A percentile compares a stretch with the other conserved stretches of the same genome.
Evolutionary conservation across 2,888 invertebrate species (phyloP).

Genomic region (Cecidostiba fungosa): DNA sequence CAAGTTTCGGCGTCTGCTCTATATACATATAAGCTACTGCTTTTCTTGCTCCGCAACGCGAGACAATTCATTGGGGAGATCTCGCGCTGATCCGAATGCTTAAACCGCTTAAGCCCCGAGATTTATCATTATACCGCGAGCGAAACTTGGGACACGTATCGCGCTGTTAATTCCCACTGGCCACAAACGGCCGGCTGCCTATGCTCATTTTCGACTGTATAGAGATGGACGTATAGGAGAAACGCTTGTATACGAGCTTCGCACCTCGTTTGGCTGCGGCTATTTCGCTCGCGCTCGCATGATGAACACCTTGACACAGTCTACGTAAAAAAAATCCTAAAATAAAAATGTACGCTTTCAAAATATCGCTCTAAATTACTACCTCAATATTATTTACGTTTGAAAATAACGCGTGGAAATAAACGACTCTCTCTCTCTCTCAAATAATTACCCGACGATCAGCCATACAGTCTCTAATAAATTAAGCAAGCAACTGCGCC

Average conservation of each 20-base stretch:
- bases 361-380: too few species aligned
- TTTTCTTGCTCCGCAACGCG: slow-evolving; percentile 37
- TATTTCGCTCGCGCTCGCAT: too few species aligned
- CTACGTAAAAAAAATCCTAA: too few species aligned
- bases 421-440: too few species aligned
- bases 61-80: slow-evolving; percentile 67
- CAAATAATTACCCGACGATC: too few species aligned
- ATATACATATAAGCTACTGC: too few species aligned
- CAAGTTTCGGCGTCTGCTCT: slow-evolving; percentile 49
- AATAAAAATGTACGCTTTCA: too few species aligned
- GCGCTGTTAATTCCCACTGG: slow-evolving; percentile 62
- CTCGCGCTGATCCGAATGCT: slow-evolving; percentile 66
- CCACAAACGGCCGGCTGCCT: slow-evolving; percentile 59
- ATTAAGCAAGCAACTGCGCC: neutral
- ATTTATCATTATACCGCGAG: slow-evolving; percentile 74
- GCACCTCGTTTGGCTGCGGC: slow-evolving; percentile 44
- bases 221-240: neutral
- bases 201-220: slow-evolving; percentile 59
- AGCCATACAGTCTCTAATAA: neutral
- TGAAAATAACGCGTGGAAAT: too few species aligned
- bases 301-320: too few species aligned
- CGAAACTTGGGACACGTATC: slow-evolving; percentile 65
- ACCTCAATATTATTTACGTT: too few species aligned
- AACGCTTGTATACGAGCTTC: slow-evolving; percentile 38
- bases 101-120: slow-evolving; percentile 64